Evolutionary conservation across 2,888 invertebrate species (phyloP).

Genomic region (Alloscopus bannaensis): DNA sequence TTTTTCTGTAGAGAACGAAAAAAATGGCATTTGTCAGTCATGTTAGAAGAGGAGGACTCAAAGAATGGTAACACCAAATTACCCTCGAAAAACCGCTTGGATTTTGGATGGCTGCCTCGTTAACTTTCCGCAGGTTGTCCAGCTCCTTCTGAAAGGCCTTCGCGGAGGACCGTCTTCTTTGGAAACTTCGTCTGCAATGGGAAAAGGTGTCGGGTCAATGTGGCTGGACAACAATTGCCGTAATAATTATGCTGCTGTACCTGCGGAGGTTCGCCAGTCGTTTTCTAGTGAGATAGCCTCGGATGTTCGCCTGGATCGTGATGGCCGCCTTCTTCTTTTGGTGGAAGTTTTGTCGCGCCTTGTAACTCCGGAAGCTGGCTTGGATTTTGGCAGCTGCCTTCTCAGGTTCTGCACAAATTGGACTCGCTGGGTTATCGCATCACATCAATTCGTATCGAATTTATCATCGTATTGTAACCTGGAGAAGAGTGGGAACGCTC

Average conservation of each 20-base stretch:
- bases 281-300: slow-evolving; percentile 69
- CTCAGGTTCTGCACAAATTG: slow-evolving; percentile 22
- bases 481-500: neutral
- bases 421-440: neutral
- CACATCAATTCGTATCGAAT: neutral
- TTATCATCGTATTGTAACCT: neutral
- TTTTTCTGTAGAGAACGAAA: neutral
- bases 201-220: too few species aligned
- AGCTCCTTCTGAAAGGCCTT: slow-evolving; percentile 55
- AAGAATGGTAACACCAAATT: slow-evolving; percentile 25
- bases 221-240: too few species aligned
- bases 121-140: slow-evolving; percentile 56
- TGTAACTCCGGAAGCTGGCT: slow-evolving; percentile 67
- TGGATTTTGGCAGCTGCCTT: slow-evolving; percentile 69
- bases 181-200: slow-evolving; percentile 49
- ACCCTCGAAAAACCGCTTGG: slow-evolving; percentile 70
- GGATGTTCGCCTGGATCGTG: slow-evolving; percentile 66
- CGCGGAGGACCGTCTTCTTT: slow-evolving; percentile 65
- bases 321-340: slow-evolving; percentile 65
- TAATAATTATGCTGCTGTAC: too few species aligned
- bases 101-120: slow-evolving; percentile 69
- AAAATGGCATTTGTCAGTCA: neutral
- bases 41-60: neutral
- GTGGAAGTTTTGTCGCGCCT: slow-evolving; percentile 57
- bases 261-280: slow-evolving; percentile 66